Evolutionary conservation across 1,140 invertebrate genomes (phyloP), one percentile per base, ranked within the genome.

Genomic region (Popillia japonica): DNA sequence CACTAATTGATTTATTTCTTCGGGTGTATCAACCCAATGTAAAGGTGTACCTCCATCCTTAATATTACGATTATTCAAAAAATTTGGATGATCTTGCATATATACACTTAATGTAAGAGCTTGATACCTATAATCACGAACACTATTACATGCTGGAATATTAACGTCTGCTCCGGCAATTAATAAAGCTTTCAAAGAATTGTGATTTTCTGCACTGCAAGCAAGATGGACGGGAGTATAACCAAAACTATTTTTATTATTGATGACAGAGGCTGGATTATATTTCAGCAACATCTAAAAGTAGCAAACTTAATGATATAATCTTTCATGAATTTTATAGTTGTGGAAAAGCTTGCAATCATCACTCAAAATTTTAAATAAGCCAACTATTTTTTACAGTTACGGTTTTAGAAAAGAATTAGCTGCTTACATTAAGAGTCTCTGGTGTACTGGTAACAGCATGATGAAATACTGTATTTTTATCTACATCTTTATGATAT

Each of bases 41-140:
- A 98, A 84, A 0, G 96, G 95, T 0, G 95, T 98, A 0, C 96
- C 96, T 1, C 96, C 96, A 82, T 92, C 92, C 87, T 96, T 97
- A 91, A 96, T 95, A 82, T 98, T 96, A 85, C 95, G 90, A 0
- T 90, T 87, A 81, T 91, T 91, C 2, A 95, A 87, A 78, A 92
- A 93, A 75, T 92, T 91, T 3, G 90, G 90, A 82, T 92, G 91
- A 77, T 90, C 91, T 82, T 93, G 90, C 0, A 94, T 82, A 64
- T 92, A 91, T 76, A 93, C 90, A 9, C 91, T 91, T 1, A 94
- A 91, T 34, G 92, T 92, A 78, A 90, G 90, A 80, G 89, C 87
- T 11, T 10, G 10, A 76, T 2, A 17, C 11, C 22, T 44, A 34
- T 55, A 17, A 40, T 17, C 44, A 9, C 55, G 11, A 80, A 84